Percentiles rank a stretch among this genome's conserved stretches.
phyloP scores from a whole-genome alignment of 2,113 vertebrate genomes.

The Corythaixoides concolor region DNA sequence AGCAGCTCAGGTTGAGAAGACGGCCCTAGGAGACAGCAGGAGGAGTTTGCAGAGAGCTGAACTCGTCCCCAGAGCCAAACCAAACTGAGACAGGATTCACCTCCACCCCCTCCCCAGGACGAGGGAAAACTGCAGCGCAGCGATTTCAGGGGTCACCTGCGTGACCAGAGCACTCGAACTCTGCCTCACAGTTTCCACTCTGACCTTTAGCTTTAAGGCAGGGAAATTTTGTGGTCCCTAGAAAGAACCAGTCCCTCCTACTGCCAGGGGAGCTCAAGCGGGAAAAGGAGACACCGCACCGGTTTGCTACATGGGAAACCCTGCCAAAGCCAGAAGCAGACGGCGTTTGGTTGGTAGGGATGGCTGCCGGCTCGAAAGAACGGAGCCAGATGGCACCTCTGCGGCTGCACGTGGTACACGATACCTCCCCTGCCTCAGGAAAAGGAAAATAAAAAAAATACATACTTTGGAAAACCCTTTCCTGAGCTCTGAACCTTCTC shows the following conservation, averaged over 20 bases:
- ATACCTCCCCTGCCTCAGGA: not conserved
- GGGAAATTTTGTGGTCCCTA: not conserved
- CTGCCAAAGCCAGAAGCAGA: not conserved
- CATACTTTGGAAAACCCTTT: accelerated
- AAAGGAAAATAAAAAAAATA: not conserved
- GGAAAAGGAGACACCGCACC: not conserved
- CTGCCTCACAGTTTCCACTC: not conserved
- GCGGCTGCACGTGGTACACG: not conserved
- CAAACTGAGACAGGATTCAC: accelerated
- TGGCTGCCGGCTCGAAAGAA: not conserved
- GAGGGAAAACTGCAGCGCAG: not conserved
- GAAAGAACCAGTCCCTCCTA: not conserved
- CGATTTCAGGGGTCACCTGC: accelerated
- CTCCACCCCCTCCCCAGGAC: not conserved
- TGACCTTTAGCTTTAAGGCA: not conserved
- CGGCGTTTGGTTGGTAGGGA: not conserved
- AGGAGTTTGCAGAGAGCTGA: not conserved
- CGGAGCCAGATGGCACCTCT: not conserved
- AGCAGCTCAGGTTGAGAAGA: conserved; percentile 96
- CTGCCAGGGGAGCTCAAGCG: not conserved
- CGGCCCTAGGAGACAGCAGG: conserved; percentile 82
- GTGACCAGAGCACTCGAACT: not conserved
- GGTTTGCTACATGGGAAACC: not conserved
- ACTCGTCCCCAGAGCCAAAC: not conserved
- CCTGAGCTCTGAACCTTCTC: not conserved